Evolutionary conservation across 92 coral and sea anemone species (phyloP), one percentile per base, ranked within the genome.

Genomic region (Zoanthus solanderi): DNA sequence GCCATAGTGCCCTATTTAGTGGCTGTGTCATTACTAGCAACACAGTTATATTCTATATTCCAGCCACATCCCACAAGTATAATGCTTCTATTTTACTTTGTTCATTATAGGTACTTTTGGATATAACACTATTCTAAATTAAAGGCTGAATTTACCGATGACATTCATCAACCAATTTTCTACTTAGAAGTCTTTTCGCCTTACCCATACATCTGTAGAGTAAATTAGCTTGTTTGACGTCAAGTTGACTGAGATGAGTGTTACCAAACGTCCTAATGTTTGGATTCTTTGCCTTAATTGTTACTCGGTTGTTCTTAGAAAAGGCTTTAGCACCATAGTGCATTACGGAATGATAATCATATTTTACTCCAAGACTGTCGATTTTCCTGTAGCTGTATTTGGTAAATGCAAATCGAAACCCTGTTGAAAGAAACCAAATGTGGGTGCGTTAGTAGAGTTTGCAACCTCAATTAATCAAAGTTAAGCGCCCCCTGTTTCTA

Each of bases 321-420:
- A 89, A 96, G 69, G 94, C 93, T 71, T 81, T 78, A 23, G 84
- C 79, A 1, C 98, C 95, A 81, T 96, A 96, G 67, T 96, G 98
- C 98, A 96, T 96, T 56, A 96, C 90, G n/a, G 98, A 96, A 57
- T 88, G 31, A 82, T 93, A 93, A 69, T 94, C 98, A 45, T 96
- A 96, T 69, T 93, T 72, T 29, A 94, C 91, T 48, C 94, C 96
- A 18, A 85, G 94, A 74, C 98, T 96, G 88, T 94, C 88, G 17
- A 93, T 87, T 66, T 94, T 93, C 15, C 87, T 63, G 44, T 71
- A 15, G 56, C 86, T 94, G 84, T 92, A 93, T 50, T 87, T 87
- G 65, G 89, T 76, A 76, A 93, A 96, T 37, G 96, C 98, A 68
- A 87, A 94, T 79, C 83, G 85, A 82, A 89, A 95, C 76, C 76